Evolutionary conservation across 1,140 invertebrate genomes (phyloP).

Genomic region (Euglossa dilemma): DNA sequence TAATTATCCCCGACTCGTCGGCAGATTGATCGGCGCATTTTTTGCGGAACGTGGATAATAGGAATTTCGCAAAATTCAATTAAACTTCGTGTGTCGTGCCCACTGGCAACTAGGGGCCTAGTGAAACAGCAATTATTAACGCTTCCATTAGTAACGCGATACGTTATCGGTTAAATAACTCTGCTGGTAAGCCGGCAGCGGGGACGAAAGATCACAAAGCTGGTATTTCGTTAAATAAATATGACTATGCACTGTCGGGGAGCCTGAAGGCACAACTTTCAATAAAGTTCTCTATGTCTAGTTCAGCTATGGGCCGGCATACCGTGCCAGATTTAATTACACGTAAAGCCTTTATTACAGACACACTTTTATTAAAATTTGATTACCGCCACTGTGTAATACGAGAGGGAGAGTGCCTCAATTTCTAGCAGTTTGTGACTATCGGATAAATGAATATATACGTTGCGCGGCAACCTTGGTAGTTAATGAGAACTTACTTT

Average conservation of each 20-base stretch:
- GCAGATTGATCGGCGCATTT: slow-evolving; percentile 65
- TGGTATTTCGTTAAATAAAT: slow-evolving; percentile 53
- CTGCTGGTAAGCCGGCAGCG: background rate
- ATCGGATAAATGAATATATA: slow-evolving; percentile 54
- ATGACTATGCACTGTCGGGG: background rate
- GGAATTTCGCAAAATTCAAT: slow-evolving; percentile 72
- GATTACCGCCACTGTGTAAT: slow-evolving; percentile 31
- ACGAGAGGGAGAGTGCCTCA: background rate
- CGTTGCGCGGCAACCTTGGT: background rate
- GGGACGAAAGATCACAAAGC: slow-evolving; percentile 48
- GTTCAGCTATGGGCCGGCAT: slow-evolving; percentile 2
- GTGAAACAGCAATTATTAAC: slow-evolving; percentile 56
- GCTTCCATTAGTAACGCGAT: slow-evolving; percentile 62
- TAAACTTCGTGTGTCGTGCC: slow-evolving; percentile 57
- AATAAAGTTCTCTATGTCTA: background rate
- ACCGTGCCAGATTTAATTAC: slow-evolving; percentile 40
- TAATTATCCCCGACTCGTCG: slow-evolving; percentile 68
- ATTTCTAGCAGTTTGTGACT: slow-evolving; percentile 29
- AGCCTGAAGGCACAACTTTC: background rate
- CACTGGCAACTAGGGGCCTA: background rate
- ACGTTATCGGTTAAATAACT: slow-evolving; percentile 59
- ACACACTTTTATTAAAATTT: slow-evolving; percentile 36
- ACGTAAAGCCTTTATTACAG: slow-evolving; percentile 18
- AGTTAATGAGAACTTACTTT: background rate
- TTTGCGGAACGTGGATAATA: slow-evolving; percentile 62